phyloP scores from a whole-genome alignment of 30 jellyfish, hydroid and myxozoan genomes.

The Aurelia coerulea region DNA sequence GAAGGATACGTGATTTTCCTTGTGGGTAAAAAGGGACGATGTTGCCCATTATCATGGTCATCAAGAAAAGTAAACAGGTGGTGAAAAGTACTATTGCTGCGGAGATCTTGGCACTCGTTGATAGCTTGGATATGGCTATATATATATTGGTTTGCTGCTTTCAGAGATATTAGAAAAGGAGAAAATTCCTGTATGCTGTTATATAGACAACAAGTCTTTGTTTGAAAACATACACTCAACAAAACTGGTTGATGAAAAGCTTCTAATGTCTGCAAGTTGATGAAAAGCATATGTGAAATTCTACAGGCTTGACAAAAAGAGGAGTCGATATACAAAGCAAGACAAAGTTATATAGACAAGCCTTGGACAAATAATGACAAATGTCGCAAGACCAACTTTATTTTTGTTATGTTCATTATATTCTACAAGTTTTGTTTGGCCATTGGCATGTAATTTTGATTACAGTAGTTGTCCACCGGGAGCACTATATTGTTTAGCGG shows the following conservation, averaged over 20 bases:
- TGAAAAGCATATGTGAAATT: no score
- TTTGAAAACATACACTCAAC: slow-evolving; percentile 25
- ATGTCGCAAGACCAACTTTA: no score
- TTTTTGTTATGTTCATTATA: no score
- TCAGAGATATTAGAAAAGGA: slow-evolving; percentile 19
- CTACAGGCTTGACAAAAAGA: no score
- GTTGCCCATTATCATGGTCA: slow-evolving; percentile 43
- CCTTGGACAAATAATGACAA: no score
- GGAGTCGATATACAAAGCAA: no score
- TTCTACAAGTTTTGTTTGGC: no score
- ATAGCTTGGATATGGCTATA: no score
- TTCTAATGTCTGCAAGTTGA: background rate
- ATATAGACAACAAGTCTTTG: slow-evolving; percentile 19
- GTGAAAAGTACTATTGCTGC: slow-evolving; percentile 52
- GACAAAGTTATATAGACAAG: no score
- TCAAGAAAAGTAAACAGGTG: slow-evolving; percentile 20
- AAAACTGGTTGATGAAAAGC: slow-evolving; percentile 30
- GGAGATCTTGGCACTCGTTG: slow-evolving; percentile 6
- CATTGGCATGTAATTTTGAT: no score
- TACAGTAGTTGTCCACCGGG: no score
- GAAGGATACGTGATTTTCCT: slow-evolving; percentile 31
- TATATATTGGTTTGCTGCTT: background rate
- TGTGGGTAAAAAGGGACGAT: slow-evolving; percentile 17
- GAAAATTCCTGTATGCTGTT: slow-evolving; percentile 10
- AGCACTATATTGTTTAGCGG: no score